Conservation (phyloP, 2,888 invertebrate genomes). For the Orchestes rusci region DNA sequence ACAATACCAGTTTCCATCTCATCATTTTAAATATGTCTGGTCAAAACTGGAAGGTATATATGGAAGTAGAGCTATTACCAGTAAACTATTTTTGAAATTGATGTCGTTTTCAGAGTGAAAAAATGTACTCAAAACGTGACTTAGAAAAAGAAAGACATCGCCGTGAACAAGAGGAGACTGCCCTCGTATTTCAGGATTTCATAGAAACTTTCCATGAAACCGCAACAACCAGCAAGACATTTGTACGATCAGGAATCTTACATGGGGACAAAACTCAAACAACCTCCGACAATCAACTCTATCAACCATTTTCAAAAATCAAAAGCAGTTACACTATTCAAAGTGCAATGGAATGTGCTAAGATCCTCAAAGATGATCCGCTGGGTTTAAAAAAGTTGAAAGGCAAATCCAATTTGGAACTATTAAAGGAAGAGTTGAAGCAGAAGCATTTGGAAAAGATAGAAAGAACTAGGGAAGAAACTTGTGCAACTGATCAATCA, state of each 20-base stretch:
- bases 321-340: slow-evolving; percentile 52
- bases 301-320: slow-evolving; percentile 76
- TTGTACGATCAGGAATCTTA: slow-evolving; percentile 81
- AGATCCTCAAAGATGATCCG: slow-evolving; percentile 39
- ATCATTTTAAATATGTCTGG: too few relatives aligned
- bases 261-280: slow-evolving; percentile 73
- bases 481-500: slow-evolving; percentile 2
- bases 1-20: too few relatives aligned
- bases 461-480: slow-evolving; percentile 48
- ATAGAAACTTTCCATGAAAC: slow-evolving; percentile 84
- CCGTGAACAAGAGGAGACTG: slow-evolving; percentile 81
- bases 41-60: too few relatives aligned
- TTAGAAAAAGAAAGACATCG: too few relatives aligned
- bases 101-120: too few relatives aligned
- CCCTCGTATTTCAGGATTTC: slow-evolving; percentile 91
- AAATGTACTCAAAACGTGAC: too few relatives aligned
- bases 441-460: slow-evolving; percentile 90
- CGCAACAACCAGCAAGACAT: slow-evolving; percentile 56
- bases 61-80: too few relatives aligned
- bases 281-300: slow-evolving; percentile 68
- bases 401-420: slow-evolving; percentile 92
- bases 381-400: slow-evolving; percentile 54
- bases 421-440: slow-evolving; percentile 95
- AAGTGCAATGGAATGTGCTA: slow-evolving; percentile 7
- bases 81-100: too few relatives aligned